Percentiles rank a stretch among this genome's conserved stretches.
Evolutionary conservation across 2,797 vertebrate genomes (phyloP).

Genomic region (Uromys caudimaculatus): DNA sequence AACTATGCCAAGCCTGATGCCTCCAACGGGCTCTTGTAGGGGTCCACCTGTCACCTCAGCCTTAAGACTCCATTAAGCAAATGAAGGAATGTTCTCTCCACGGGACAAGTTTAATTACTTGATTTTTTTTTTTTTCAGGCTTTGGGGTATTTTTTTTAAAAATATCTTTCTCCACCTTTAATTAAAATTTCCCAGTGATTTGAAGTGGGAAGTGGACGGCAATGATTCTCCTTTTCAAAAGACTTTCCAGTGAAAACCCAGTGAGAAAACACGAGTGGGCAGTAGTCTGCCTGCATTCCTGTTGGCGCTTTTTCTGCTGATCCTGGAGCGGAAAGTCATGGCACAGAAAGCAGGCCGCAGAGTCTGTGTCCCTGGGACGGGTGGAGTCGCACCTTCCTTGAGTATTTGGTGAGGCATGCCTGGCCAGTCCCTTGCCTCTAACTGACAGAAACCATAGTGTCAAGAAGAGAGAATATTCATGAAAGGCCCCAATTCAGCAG

Average conservation of each 20-base stretch:
- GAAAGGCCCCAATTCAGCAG: slow-evolving; percentile 63
- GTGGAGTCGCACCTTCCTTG: background rate
- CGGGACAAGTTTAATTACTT: background rate
- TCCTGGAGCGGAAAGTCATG: fast-evolving
- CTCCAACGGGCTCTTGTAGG: no score
- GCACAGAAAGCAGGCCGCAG: background rate
- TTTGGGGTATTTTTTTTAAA: background rate
- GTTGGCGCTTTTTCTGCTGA: background rate
- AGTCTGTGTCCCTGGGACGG: background rate
- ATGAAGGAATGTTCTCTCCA: background rate
- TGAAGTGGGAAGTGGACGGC: background rate
- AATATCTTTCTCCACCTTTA: background rate
- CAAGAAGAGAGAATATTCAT: background rate
- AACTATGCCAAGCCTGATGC: no score
- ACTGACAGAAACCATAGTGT: background rate
- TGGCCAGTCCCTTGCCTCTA: background rate
- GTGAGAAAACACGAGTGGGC: background rate
- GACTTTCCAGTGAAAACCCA: background rate
- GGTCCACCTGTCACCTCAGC: fast-evolving
- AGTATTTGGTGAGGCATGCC: background rate
- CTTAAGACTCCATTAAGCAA: background rate
- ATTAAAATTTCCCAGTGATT: background rate
- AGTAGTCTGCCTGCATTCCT: background rate
- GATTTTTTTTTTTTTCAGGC: background rate
- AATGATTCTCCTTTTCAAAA: background rate